Evolutionary conservation across 2,888 invertebrate genomes (phyloP).

Genomic region (Drosophila tanythrix): DNA sequence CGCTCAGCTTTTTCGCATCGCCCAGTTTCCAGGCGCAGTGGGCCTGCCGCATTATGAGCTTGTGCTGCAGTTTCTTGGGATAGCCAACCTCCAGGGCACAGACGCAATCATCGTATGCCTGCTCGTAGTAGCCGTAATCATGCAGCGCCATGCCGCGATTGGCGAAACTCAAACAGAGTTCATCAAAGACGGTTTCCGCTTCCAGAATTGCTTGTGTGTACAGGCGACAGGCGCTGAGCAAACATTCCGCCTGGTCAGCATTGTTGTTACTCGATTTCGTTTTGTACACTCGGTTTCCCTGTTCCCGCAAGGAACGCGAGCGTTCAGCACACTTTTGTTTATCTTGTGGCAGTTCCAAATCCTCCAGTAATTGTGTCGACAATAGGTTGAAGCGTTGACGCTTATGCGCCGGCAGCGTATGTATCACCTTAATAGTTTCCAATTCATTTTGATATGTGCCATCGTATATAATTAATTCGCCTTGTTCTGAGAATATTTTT

Average conservation of each 20-base stretch:
- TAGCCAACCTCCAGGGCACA: constrained; percentile 77
- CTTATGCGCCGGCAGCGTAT: constrained; percentile 14
- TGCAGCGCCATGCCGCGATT: constrained; percentile 82
- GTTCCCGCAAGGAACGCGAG: constrained; percentile 63
- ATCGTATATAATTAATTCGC: constrained; percentile 25
- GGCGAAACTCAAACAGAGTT: constrained; percentile 78
- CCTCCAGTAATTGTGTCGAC: constrained; percentile 46
- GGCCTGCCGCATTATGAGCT: constrained; percentile 73
- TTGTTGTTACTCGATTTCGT: constrained; percentile 5
- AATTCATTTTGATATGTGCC: constrained; percentile 64
- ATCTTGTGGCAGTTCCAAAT: constrained; percentile 29
- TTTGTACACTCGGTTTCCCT: constrained; percentile 74
- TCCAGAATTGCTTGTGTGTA: constrained; percentile 81
- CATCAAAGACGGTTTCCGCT: constrained; percentile 62
- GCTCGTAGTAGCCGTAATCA: constrained; percentile 76
- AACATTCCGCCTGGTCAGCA: constrained; percentile 26
- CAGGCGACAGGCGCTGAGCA: constrained; percentile 65
- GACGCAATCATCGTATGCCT: constrained; percentile 82
- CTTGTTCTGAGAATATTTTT: constrained; percentile 24
- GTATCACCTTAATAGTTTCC: constrained; percentile 54
- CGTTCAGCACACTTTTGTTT: constrained; percentile 20
- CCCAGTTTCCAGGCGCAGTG: constrained; percentile 68
- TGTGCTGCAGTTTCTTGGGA: constrained; percentile 67
- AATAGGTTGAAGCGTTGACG: constrained; percentile 15
- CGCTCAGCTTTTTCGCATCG: constrained; percentile 31